A percentile compares a stretch with the other conserved stretches of the same genome.
These are phyloP conservation scores for Cochlearius cochlearius DNA, from an alignment of 2,113 vertebrate species.

Conservation along the genomic window DNA sequence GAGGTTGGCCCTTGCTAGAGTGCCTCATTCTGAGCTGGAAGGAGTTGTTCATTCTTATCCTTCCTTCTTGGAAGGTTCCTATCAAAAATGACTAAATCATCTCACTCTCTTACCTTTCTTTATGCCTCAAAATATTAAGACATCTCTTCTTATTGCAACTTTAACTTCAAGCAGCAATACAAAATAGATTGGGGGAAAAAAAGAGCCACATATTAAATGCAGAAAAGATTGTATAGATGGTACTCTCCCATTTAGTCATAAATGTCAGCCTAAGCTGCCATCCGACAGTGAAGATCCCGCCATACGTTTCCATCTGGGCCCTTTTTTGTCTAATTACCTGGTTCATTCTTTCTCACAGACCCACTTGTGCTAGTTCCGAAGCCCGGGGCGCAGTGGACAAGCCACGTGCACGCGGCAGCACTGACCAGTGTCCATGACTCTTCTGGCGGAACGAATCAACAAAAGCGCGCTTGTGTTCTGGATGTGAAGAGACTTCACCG, in stretches of 20 bases:
- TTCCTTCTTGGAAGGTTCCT: background rate
- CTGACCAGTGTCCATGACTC: background rate
- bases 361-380: background rate
- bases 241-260: background rate
- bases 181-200: fast-evolving
- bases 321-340: background rate
- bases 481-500: fast-evolving
- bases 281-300: background rate
- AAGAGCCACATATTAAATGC: background rate
- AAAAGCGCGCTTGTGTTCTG: fast-evolving
- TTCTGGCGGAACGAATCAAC: fast-evolving
- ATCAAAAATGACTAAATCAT: background rate
- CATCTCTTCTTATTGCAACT: background rate
- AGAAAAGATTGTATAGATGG: background rate
- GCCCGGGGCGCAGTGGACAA: background rate
- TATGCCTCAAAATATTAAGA: background rate
- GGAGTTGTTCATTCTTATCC: background rate
- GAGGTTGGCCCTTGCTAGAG: background rate
- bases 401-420: fast-evolving
- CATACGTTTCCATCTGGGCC: background rate
- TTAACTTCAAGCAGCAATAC: background rate
- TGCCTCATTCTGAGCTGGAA: background rate
- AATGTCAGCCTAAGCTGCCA: background rate
- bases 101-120: background rate
- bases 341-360: background rate